Evolutionary conservation across 2,113 vertebrate genomes (phyloP).

Genomic region (Forbesichthys papilliferus): DNA sequence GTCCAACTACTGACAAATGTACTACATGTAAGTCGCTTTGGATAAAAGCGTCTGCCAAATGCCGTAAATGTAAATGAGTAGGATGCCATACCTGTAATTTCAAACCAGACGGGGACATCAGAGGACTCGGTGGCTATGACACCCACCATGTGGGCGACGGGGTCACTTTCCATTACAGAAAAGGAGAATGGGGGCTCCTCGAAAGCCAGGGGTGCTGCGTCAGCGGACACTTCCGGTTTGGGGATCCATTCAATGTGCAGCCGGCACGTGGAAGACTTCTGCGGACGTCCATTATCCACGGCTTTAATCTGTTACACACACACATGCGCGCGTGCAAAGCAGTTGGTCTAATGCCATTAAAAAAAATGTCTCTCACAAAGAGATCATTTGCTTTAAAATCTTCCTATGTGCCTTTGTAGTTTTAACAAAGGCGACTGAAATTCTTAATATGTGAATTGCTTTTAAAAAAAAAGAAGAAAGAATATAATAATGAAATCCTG

Average conservation of each 20-base stretch:
- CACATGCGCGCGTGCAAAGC: too few relatives aligned
- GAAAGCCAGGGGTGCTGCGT: slow-evolving; percentile 80
- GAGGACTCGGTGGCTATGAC: slow-evolving; percentile 88
- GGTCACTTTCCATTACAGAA: slow-evolving; percentile 97
- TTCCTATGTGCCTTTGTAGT: too few relatives aligned
- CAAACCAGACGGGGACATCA: slow-evolving; percentile 90
- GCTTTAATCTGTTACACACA: slow-evolving; percentile 87
- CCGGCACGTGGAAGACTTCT: slow-evolving; percentile 90
- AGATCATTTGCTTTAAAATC: too few relatives aligned
- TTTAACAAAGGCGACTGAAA: too few relatives aligned
- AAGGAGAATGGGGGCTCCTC: slow-evolving; percentile 90
- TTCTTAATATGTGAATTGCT: too few relatives aligned
- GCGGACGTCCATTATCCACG: slow-evolving; percentile 95
- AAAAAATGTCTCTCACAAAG: not conserved
- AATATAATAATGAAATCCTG: too few relatives aligned
- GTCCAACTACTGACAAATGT: too few relatives aligned
- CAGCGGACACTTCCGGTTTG: slow-evolving; percentile 79
- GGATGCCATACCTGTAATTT: slow-evolving; percentile 87
- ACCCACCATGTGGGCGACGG: slow-evolving; percentile 95
- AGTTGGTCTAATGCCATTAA: not conserved
- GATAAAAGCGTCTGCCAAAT: too few relatives aligned
- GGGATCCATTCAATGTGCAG: slow-evolving; percentile 97
- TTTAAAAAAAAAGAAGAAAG: too few relatives aligned
- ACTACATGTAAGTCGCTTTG: too few relatives aligned
- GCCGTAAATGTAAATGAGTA: too few relatives aligned